Percentiles rank a stretch among this genome's conserved stretches.
phyloP scores from a whole-genome alignment of 1,140 invertebrate genomes.

The Asbolus verrucosus region DNA sequence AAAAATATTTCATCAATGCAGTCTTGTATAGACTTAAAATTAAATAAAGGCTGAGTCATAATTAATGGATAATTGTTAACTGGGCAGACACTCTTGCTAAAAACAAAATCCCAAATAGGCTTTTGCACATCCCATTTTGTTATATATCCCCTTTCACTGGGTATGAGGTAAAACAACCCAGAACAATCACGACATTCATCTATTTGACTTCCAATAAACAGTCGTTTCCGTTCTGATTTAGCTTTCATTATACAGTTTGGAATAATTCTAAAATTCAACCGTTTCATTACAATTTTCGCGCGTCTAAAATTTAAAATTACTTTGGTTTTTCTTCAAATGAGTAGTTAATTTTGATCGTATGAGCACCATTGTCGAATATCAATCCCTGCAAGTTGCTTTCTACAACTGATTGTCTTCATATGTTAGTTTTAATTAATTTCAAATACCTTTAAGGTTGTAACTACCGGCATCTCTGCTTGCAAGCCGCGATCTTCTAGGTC shows the following conservation, averaged over 20 bases:
- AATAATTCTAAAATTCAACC: slow-evolving; percentile 73
- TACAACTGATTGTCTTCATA: background rate
- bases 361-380: slow-evolving; percentile 90
- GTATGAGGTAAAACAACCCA: slow-evolving; percentile 92
- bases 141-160: slow-evolving; percentile 96
- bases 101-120: slow-evolving; percentile 96
- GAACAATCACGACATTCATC: slow-evolving; percentile 97
- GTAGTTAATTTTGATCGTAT: slow-evolving; percentile 85
- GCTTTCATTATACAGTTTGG: slow-evolving; percentile 99
- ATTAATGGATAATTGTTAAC: slow-evolving; percentile 85
- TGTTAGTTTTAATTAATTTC: background rate
- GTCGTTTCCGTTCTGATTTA: slow-evolving; percentile 92
- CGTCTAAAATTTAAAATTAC: slow-evolving; percentile 66
- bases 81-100: slow-evolving; percentile 89
- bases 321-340: slow-evolving; percentile 76
- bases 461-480: slow-evolving; percentile 6
- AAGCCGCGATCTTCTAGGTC: background rate
- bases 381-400: slow-evolving; percentile 57
- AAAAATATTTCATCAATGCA: slow-evolving; percentile 96
- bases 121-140: slow-evolving; percentile 97
- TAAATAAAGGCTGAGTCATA: slow-evolving; percentile 94
- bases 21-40: slow-evolving; percentile 94
- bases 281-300: slow-evolving; percentile 38
- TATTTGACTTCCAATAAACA: slow-evolving; percentile 94
- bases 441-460: slow-evolving; percentile 9